Percentiles rank a stretch among this genome's conserved stretches.
phyloP scores from a whole-genome alignment of 2,797 vertebrate genomes.

The Pelochelys cantorii region DNA sequence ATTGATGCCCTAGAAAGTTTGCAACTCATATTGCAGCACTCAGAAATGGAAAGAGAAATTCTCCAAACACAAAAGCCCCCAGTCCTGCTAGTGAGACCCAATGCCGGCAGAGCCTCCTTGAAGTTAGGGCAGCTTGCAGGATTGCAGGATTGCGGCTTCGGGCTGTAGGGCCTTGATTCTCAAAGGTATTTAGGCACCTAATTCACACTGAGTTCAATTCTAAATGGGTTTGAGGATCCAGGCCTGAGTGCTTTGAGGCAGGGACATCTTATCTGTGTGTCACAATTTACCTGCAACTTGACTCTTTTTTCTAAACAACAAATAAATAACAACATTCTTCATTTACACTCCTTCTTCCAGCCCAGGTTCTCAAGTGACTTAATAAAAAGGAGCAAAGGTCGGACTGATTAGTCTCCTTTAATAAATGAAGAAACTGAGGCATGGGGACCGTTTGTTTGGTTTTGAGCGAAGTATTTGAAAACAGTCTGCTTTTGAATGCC shows the following conservation, averaged over 20 bases:
- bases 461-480: not conserved
- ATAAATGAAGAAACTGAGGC: accelerated
- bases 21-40: not conserved
- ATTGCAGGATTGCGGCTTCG: not conserved
- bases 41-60: not conserved
- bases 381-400: not conserved
- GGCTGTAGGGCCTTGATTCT: not conserved
- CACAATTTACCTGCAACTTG: not conserved
- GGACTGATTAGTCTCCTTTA: too few species aligned
- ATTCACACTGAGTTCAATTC: not conserved
- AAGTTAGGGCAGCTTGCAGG: not conserved
- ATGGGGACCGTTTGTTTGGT: not conserved
- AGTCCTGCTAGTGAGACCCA: not conserved
- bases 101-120: not conserved
- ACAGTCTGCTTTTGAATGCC: accelerated
- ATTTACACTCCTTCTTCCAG: not conserved
- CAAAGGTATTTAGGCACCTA: not conserved
- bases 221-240: not conserved
- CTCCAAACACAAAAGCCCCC: not conserved
- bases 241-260: not conserved
- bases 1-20: not conserved
- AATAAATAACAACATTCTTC: not conserved
- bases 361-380: not conserved
- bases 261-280: not conserved
- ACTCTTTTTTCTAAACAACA: not conserved